A percentile compares a stretch with the other conserved stretches of the same genome.
Evolutionary conservation across 2,113 vertebrate species (phyloP).

Genomic region (Pygoscelis antarcticus): DNA sequence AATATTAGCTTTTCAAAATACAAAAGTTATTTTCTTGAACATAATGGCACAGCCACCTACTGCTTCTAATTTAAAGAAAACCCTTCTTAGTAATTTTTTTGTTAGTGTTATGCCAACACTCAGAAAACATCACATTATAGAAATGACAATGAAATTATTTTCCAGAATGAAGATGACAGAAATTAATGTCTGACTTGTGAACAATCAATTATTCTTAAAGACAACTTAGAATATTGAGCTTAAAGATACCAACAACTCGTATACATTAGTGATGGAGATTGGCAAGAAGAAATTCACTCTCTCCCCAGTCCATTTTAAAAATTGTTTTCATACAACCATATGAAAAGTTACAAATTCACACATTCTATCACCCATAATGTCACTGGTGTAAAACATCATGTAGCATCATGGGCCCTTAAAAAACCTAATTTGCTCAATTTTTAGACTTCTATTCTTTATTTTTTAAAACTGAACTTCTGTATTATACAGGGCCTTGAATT

Average conservation of each 20-base stretch:
- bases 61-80: slow-evolving; percentile 46
- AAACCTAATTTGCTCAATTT: background rate
- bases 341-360: background rate
- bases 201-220: background rate
- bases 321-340: background rate
- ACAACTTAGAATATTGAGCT: background rate
- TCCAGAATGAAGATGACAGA: background rate
- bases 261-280: background rate
- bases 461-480: background rate
- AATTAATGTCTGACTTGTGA: background rate
- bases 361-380: background rate
- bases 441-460: background rate
- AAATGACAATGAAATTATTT: background rate
- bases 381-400: background rate
- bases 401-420: background rate
- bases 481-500: background rate
- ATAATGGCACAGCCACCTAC: slow-evolving; percentile 37
- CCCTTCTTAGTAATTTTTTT: background rate
- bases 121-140: background rate
- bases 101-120: background rate
- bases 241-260: background rate
- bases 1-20: background rate
- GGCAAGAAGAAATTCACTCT: background rate
- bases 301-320: background rate
- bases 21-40: background rate